These are phyloP conservation scores for Caenorhabditis sulstoni DNA, from an alignment of 2,888 invertebrate genomes.

Conservation along the genomic window DNA sequence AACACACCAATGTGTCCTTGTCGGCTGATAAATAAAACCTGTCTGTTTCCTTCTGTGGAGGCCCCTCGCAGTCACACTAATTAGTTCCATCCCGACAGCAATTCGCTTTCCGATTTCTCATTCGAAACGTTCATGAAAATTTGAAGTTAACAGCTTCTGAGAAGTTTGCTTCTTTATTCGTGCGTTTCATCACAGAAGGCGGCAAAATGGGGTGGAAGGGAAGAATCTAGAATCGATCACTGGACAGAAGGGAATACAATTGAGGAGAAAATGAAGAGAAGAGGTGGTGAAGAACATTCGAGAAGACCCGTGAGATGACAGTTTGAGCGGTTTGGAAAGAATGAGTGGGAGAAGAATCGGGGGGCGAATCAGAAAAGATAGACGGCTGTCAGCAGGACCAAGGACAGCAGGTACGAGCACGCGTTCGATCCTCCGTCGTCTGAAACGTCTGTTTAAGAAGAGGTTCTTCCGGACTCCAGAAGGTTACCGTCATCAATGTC, in stretches of 20 bases:
- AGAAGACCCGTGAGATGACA: constrained; percentile 37
- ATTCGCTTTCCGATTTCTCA: neutral
- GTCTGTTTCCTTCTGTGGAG: constrained; percentile 19
- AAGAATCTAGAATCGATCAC: constrained; percentile 43
- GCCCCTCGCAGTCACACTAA: constrained; percentile 39
- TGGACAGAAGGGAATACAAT: constrained; percentile 34
- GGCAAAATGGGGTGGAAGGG: constrained; percentile 11
- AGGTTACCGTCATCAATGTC: constrained; percentile 58
- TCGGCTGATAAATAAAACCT: constrained; percentile 45
- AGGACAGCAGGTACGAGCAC: constrained; percentile 33
- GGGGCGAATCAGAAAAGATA: constrained; percentile 10
- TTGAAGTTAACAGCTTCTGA: constrained; percentile 5
- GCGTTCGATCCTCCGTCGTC: constrained; percentile 53
- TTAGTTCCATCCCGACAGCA: constrained; percentile 29
- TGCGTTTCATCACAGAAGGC: constrained; percentile 37
- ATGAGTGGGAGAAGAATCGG: constrained; percentile 17
- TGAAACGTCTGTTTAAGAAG: constrained; percentile 18
- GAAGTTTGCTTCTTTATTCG: constrained; percentile 40
- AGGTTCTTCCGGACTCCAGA: neutral
- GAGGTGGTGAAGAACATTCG: constrained; percentile 19
- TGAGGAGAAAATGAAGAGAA: constrained; percentile 30
- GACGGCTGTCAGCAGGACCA: constrained; percentile 71
- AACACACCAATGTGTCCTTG: constrained; percentile 25
- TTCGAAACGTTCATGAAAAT: constrained; percentile 2
- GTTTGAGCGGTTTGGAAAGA: constrained; percentile 53